Conservation (phyloP, 2,888 invertebrate species). For the Synanthedon myopaeformis region DNA sequence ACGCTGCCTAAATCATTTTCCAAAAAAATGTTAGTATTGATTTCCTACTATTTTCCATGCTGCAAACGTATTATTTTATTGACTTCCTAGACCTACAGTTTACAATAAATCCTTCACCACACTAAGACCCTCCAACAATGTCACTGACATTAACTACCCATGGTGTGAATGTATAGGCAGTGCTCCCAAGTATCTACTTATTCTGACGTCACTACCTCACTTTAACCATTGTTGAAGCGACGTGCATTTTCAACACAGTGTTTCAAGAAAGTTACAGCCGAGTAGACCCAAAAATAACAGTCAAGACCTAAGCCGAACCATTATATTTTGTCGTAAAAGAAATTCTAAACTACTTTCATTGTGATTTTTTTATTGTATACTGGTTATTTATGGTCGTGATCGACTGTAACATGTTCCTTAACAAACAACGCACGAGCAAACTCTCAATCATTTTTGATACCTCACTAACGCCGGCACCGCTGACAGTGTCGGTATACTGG, state of each 20-base stretch:
- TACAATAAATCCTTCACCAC: too few relatives aligned
- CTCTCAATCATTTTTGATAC: slow-evolving; percentile 58
- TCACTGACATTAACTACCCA: background rate
- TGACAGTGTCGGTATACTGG: slow-evolving; percentile 89
- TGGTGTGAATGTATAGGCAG: too few relatives aligned
- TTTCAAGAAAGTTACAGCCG: slow-evolving; percentile 23
- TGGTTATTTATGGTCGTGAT: background rate
- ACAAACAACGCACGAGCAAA: slow-evolving; percentile 43
- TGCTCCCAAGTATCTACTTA: too few relatives aligned
- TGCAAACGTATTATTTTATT: too few relatives aligned
- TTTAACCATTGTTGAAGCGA: slow-evolving; percentile 27
- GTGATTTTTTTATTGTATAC: background rate
- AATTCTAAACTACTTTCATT: background rate
- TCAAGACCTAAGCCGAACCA: background rate
- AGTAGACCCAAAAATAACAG: slow-evolving; percentile 1
- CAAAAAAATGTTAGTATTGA: slow-evolving; percentile 14
- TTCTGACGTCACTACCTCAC: slow-evolving; percentile 6
- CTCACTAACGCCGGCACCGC: slow-evolving; percentile 78
- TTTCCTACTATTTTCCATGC: slow-evolving; percentile 10
- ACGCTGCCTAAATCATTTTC: background rate
- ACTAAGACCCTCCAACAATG: slow-evolving; percentile 5
- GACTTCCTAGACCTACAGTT: too few relatives aligned
- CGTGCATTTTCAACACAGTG: slow-evolving; percentile 28
- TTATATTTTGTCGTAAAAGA: background rate
- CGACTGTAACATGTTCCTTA: slow-evolving; percentile 19